Base-by-base conservation (phyloP, 2,888 invertebrate genomes). In the Pachydiplax longipennis region DNA sequence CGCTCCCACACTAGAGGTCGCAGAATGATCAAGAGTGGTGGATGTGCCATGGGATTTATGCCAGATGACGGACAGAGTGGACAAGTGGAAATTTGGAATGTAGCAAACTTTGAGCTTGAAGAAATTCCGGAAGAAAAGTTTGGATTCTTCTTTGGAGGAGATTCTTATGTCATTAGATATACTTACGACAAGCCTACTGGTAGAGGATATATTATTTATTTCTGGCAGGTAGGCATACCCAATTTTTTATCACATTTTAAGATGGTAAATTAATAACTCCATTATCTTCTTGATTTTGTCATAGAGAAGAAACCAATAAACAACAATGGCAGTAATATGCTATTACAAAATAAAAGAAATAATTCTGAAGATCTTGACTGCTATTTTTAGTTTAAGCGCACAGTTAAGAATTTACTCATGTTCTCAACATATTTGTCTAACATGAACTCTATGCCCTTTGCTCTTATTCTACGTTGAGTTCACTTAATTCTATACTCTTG, bases 61-160 rank as follows among this genome's bases (percentile, higher is more conserved):
- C 97, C 97, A 0, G 97, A 97, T 93, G 95, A 96, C 92, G 97
- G 96, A 0, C 81, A 81, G 18, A 94, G 95, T 31, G 97, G 97
- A 0, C 93, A 94, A 81, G 94, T 95, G 0, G 94, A 94, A 73
- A 93, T 95, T 0, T 95, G 93, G 92, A 93, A 95, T 94, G 95
- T 96, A 94, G 95, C 95, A 92, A 94, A 95, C 92, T 94, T 95
- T 92, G 94, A 95, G 92, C 92, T 95, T 90, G 94, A 93, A 25
- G 94, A 94, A 31, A 93, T 95, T 40, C 93, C 93, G 44, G 92
- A 93, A 40, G 93, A 94, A 0, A 95, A 94, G 4, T 93, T 95
- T 35, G 95, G 96, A 0, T 94, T 95, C 91, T 94, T 96, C 92
- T 96, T 95, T 93, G 96, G 95, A 91, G 95, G 95, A 5, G 96